These are phyloP conservation scores for Plecturocebus donacophilus DNA, from an alignment of 2,113 vertebrate species.

Conservation along the genomic window DNA sequence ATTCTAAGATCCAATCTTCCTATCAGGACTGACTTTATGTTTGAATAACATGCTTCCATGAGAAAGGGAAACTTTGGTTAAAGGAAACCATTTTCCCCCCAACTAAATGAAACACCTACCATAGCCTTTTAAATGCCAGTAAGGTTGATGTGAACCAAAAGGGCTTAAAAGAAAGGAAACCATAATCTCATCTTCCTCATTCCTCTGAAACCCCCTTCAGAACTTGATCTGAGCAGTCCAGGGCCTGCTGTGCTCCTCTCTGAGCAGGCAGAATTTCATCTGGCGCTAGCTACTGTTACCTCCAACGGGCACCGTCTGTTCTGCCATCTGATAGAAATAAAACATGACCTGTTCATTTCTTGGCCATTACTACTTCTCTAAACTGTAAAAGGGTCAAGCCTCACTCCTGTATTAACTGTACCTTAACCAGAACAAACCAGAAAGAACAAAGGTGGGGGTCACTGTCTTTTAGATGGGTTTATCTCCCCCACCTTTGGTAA, in stretches of 20 bases:
- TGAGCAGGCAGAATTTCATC: background rate
- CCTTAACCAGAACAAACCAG: background rate
- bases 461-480: too few species aligned
- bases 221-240: background rate
- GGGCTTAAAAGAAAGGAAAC: background rate
- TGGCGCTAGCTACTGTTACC: background rate
- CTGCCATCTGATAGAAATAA: background rate
- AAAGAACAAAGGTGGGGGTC: background rate
- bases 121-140: background rate
- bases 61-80: background rate
- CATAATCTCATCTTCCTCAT: background rate
- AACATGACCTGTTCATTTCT: background rate
- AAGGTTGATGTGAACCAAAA: background rate
- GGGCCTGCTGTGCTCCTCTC: background rate
- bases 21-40: background rate
- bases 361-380: background rate
- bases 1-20: background rate
- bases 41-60: background rate
- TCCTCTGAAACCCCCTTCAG: background rate
- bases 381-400: background rate
- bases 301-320: fast-evolving
- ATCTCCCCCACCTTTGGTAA: background rate
- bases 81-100: background rate
- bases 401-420: background rate
- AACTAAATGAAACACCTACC: background rate